These are phyloP conservation scores for Diploscapter pachys DNA, from an alignment of 1,140 invertebrate genomes.

Conservation along the genomic window DNA sequence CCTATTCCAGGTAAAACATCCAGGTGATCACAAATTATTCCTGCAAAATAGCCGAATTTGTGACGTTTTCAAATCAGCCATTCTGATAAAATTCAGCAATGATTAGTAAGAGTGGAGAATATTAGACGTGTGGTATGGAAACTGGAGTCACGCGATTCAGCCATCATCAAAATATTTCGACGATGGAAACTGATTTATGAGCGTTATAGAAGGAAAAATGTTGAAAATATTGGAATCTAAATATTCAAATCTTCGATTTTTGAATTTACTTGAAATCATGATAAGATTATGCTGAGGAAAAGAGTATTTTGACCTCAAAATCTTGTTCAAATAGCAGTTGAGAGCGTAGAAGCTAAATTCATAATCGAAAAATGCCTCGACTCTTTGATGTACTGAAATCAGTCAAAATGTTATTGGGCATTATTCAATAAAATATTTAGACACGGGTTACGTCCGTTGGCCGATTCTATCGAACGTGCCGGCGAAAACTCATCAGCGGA, in stretches of 20 bases:
- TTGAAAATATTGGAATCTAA: background rate
- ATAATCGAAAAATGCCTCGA: conserved; percentile 3
- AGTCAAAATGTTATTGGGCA: conserved; percentile 14
- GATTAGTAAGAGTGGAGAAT: too few species aligned
- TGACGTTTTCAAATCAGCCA: background rate
- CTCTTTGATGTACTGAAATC: conserved; percentile 1
- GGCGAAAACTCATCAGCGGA: background rate
- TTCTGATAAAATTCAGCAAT: background rate
- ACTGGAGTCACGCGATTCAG: background rate
- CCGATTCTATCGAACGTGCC: background rate
- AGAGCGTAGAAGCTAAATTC: background rate
- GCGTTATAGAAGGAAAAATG: background rate
- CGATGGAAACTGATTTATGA: background rate
- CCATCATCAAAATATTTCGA: conserved; percentile 9
- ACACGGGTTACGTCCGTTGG: conserved; percentile 37
- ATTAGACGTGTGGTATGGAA: too few species aligned
- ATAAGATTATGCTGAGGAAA: background rate
- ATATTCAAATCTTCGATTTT: too few species aligned
- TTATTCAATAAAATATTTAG: too few species aligned
- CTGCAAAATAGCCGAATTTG: background rate
- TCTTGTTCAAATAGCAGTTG: background rate
- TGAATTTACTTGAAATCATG: background rate
- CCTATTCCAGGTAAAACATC: conserved; percentile 35
- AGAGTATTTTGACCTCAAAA: background rate
- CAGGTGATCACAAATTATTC: conserved; percentile 25